phyloP scores from a whole-genome alignment of 2,888 invertebrate species.

The Tiliacea aurago region DNA sequence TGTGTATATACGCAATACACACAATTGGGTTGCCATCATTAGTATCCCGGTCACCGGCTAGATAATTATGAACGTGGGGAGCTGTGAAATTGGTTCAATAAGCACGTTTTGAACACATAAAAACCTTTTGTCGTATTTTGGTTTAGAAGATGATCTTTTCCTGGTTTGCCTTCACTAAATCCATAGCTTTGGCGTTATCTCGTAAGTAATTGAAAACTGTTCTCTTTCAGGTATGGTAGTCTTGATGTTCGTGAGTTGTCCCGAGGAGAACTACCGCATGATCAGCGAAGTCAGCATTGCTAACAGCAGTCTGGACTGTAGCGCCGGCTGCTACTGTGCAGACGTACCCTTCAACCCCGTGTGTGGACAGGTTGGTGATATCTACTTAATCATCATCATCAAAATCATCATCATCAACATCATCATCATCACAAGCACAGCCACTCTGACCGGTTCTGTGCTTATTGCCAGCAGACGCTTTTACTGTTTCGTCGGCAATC shows the following conservation, averaged over 20 bases:
- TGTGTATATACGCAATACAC: background rate
- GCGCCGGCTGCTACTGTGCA: conserved; percentile 93
- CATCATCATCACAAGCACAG: no score
- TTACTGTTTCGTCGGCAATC: no score
- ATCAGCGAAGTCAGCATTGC: conserved; percentile 80
- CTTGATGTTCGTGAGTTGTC: conserved; percentile 97
- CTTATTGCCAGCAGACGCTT: no score
- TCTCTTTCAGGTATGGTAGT: conserved; percentile 93
- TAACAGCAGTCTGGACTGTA: conserved; percentile 87
- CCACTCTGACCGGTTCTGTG: no score
- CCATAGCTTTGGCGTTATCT: background rate
- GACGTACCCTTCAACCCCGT: conserved; percentile 95
- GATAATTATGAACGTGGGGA: background rate
- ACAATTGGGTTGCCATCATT: background rate
- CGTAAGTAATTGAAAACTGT: background rate
- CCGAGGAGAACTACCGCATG: conserved; percentile 95
- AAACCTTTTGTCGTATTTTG: background rate
- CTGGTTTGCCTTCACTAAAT: background rate
- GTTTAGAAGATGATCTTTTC: background rate
- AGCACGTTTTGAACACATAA: no score
- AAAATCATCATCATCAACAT: no score
- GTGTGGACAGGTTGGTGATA: conserved; percentile 92
- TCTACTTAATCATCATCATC: no score
- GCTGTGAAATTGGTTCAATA: background rate
- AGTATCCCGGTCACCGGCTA: background rate